Conservation (phyloP, 2,888 invertebrate species). For the Nasonovia ribisnigri region DNA sequence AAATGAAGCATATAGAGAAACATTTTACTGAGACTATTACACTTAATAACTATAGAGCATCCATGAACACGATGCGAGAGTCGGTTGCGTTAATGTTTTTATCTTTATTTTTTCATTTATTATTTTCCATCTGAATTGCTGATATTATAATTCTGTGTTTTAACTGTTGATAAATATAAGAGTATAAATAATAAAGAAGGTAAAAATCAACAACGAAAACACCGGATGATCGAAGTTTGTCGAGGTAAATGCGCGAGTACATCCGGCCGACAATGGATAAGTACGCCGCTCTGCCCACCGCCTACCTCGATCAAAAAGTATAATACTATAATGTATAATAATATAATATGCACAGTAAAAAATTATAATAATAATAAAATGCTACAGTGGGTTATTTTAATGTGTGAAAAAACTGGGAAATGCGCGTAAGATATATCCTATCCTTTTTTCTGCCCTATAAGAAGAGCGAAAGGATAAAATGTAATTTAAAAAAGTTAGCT, state of each 20-base stretch:
- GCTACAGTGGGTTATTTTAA: not conserved
- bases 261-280: not conserved
- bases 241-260: slow-evolving; percentile 7
- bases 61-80: not conserved
- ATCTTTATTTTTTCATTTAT: slow-evolving; percentile 9
- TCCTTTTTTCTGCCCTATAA: not conserved
- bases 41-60: not conserved
- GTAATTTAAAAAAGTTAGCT: slow-evolving; percentile 57
- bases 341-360: not conserved
- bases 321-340: not conserved
- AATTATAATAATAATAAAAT: not conserved
- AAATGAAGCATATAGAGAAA: not conserved
- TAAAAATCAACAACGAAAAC: not conserved
- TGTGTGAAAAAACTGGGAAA: not conserved
- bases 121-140: not conserved
- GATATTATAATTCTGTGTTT: not conserved
- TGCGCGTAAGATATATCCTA: not conserved
- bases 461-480: not conserved
- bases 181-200: not conserved
- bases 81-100: not conserved
- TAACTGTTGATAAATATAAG: not conserved
- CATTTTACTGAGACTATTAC: not conserved
- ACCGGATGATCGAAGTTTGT: slow-evolving; percentile 26
- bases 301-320: not conserved
- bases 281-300: not conserved